Percentiles rank a stretch among this genome's conserved stretches.
Conservation (phyloP, 2,797 vertebrate genomes). For the Anguilla megastoma region DNA sequence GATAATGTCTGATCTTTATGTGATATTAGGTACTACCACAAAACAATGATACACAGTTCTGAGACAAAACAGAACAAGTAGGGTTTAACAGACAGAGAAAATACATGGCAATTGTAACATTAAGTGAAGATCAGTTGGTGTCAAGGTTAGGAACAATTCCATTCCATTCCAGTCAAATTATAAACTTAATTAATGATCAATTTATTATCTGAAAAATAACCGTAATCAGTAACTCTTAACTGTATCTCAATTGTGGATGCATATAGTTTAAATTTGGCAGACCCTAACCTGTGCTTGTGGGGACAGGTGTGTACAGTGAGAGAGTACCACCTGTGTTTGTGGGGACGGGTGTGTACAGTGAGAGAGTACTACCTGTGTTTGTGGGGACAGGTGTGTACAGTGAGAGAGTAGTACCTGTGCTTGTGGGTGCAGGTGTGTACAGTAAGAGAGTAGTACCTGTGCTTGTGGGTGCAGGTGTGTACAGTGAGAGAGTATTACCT, state of each 20-base stretch:
- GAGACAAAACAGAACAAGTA: background rate
- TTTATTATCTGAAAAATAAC: background rate
- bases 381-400: background rate
- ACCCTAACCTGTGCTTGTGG: conserved; percentile 63
- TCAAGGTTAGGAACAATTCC: background rate
- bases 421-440: background rate
- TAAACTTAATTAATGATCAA: background rate
- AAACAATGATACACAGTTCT: background rate
- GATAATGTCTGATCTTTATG: background rate
- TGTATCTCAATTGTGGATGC: background rate
- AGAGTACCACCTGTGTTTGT: background rate
- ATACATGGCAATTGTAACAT: background rate
- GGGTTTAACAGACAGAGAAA: background rate
- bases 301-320: background rate
- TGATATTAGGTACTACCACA: background rate
- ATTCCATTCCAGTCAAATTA: background rate
- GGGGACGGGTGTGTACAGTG: no score
- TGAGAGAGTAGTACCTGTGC: background rate
- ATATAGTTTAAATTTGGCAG: no score
- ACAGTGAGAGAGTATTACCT: background rate
- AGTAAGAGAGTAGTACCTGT: conserved; percentile 55
- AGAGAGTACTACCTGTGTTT: no score
- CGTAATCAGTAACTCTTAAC: background rate
- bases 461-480: conserved; percentile 55
- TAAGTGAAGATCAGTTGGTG: background rate